These are phyloP conservation scores for Stegodyphus dumicola DNA, from an alignment of 1,140 invertebrate genomes.

Conservation along the genomic window DNA sequence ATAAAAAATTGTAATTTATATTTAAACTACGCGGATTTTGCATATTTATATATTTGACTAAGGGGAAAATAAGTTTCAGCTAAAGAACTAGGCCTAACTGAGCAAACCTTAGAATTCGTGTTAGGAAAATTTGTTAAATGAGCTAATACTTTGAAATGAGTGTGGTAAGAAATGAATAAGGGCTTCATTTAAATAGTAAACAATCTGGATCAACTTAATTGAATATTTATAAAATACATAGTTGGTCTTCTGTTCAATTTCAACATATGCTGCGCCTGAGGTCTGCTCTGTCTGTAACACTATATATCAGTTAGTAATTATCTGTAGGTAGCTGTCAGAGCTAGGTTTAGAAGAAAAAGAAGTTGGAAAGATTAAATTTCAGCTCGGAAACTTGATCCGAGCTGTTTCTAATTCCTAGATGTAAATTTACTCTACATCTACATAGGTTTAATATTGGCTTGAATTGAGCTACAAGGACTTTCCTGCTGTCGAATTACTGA, in stretches of 20 bases:
- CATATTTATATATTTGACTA: no score
- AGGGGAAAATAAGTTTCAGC: no score
- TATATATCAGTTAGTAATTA: slow-evolving; percentile 40
- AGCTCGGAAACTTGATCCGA: slow-evolving; percentile 31
- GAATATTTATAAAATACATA: slow-evolving; percentile 3
- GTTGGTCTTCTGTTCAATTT: slow-evolving; percentile 31
- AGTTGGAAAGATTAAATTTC: slow-evolving; percentile 48
- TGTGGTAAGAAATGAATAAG: no score
- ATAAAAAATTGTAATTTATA: no score
- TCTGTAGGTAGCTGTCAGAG: slow-evolving; percentile 35
- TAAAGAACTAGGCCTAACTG: no score
- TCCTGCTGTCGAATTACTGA: slow-evolving; percentile 22
- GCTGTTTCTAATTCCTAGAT: slow-evolving; percentile 46
- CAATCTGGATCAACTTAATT: no score
- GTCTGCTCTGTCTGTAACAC: slow-evolving; percentile 27
- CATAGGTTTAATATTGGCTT: slow-evolving; percentile 55
- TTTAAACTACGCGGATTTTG: no score
- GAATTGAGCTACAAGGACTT: slow-evolving; percentile 57
- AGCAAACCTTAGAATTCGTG: no score
- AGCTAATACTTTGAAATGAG: no score
- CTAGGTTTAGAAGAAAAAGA: slow-evolving; percentile 61
- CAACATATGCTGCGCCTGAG: slow-evolving; percentile 17
- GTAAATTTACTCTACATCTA: slow-evolving; percentile 53
- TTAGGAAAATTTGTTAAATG: no score
- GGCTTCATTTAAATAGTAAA: no score